Evolutionary conservation across 2,113 vertebrate genomes (phyloP).

Genomic region (Felis chaus): DNA sequence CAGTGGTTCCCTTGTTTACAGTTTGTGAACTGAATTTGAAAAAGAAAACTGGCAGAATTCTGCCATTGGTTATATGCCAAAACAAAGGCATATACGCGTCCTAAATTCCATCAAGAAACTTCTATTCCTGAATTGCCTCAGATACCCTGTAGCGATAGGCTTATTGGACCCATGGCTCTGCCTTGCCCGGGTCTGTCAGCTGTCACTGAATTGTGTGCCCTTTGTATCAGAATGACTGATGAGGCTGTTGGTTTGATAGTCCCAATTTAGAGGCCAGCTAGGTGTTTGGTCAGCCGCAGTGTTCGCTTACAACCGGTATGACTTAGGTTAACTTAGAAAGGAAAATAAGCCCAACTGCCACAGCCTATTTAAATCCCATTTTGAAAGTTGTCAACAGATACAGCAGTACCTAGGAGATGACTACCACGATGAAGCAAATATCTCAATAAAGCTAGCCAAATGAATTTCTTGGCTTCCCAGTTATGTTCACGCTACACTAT

Average conservation of each 20-base stretch:
- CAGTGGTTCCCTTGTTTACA: not conserved
- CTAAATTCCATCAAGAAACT: constrained; percentile 13
- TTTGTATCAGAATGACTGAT: constrained; percentile 26
- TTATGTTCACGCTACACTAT: no score
- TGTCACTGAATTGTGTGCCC: not conserved
- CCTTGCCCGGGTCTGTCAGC: not conserved
- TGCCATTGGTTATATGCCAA: constrained; percentile 5
- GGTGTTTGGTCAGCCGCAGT: not conserved
- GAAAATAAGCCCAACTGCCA: not conserved
- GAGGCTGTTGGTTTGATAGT: not conserved
- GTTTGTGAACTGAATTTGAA: not conserved
- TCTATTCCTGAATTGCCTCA: not conserved
- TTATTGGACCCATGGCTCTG: not conserved
- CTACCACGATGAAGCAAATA: not conserved
- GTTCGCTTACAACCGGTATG: not conserved
- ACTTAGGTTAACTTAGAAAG: constrained; percentile 19
- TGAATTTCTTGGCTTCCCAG: not conserved
- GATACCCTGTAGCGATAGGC: not conserved
- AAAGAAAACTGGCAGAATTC: constrained; percentile 11
- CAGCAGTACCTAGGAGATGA: not conserved
- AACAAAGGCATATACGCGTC: not conserved
- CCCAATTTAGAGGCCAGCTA: not conserved
- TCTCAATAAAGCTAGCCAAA: not conserved
- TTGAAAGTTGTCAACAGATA: constrained; percentile 33
- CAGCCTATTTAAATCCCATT: not conserved